Evolutionary conservation across 2,888 invertebrate genomes (phyloP).

Genomic region (Phyllotreta cruciferae): DNA sequence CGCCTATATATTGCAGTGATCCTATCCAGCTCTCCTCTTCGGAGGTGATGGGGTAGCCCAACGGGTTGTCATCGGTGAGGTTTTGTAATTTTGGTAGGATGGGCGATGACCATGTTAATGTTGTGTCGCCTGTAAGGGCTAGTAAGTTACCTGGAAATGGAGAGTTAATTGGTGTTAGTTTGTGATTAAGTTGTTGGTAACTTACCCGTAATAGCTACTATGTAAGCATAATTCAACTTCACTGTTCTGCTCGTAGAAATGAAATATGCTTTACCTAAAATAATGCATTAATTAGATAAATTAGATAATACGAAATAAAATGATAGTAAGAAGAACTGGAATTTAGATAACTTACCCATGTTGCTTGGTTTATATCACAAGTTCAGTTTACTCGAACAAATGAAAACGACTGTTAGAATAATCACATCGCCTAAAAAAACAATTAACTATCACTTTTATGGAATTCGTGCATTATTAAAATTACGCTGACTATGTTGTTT

Average conservation of each 20-base stretch:
- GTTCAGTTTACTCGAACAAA: too few species aligned
- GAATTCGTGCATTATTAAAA: too few species aligned
- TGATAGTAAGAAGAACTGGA: too few species aligned
- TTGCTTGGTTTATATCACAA: too few species aligned
- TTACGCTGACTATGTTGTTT: too few species aligned
- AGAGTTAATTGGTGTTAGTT: background rate
- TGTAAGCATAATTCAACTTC: conserved; percentile 30
- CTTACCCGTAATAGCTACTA: conserved; percentile 35
- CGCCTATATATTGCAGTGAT: conserved; percentile 60
- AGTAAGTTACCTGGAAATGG: conserved; percentile 59
- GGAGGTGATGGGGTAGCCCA: conserved; percentile 49
- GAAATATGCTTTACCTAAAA: too few species aligned
- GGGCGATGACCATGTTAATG: conserved; percentile 59
- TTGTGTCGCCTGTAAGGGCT: conserved; percentile 57
- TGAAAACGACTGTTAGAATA: too few species aligned
- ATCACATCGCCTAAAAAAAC: too few species aligned
- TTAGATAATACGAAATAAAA: too few species aligned
- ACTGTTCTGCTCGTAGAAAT: background rate
- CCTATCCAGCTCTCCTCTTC: conserved; percentile 63
- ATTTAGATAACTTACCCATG: too few species aligned
- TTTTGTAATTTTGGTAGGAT: conserved; percentile 42
- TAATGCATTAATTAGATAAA: too few species aligned
- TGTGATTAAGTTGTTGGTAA: background rate
- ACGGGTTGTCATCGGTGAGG: conserved; percentile 48
- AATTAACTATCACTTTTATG: too few species aligned